A percentile compares a stretch with the other conserved stretches of the same genome.
Evolutionary conservation across 1,140 invertebrate genomes (phyloP).

Genomic region (Aradophagus sp.): DNA sequence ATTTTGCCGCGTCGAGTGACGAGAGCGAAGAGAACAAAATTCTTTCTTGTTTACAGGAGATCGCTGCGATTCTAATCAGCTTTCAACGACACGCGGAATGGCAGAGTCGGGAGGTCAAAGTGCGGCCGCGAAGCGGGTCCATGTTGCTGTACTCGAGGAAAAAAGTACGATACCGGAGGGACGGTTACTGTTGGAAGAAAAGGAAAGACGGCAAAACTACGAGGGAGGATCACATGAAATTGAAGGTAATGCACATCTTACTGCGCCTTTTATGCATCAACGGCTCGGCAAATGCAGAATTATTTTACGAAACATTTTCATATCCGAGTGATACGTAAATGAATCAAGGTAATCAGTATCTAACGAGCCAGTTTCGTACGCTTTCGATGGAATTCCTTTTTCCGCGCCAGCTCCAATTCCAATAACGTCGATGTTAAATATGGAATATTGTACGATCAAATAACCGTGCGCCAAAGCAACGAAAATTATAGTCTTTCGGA

Average conservation of each 20-base stretch:
- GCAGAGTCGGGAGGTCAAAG: conserved; percentile 97
- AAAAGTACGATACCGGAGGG: conserved; percentile 95
- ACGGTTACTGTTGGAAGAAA: conserved; percentile 99
- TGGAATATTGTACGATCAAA: no score
- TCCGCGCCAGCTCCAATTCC: no score
- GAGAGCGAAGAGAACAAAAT: no score
- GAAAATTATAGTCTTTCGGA: no score
- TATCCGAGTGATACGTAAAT: no score
- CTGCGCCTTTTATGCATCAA: conserved; percentile 1
- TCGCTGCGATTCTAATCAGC: conserved; percentile 96
- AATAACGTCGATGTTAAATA: no score
- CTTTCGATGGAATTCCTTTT: no score
- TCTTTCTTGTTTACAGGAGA: conserved; percentile 93
- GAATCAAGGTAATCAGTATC: not conserved
- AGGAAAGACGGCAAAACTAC: conserved; percentile 98
- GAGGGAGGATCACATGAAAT: conserved; percentile 98
- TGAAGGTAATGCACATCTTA: conserved; percentile 83
- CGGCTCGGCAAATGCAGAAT: no score
- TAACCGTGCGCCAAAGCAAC: no score
- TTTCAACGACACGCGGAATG: conserved; percentile 96
- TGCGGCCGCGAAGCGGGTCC: conserved; percentile 97
- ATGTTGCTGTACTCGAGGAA: conserved; percentile 97
- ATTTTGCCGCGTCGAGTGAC: no score
- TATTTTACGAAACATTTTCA: no score
- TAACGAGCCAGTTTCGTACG: no score